phyloP scores from a whole-genome alignment of 2,113 vertebrate genomes.

The Ammodytes marinus region DNA sequence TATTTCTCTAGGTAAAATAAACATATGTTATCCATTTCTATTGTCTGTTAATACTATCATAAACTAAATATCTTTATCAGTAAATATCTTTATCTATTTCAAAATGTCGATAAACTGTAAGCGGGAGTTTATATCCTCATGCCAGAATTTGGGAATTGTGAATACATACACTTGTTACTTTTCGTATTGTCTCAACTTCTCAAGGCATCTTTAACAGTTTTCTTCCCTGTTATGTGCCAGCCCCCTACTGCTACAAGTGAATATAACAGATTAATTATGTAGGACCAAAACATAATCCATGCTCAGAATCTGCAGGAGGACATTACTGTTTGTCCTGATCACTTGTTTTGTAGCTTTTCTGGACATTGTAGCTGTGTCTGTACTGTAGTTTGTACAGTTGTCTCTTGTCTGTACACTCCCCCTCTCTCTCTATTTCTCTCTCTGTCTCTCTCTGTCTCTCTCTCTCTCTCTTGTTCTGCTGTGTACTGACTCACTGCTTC shows the following conservation, averaged over 20 bases:
- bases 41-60: neutral
- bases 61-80: neutral
- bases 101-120: neutral
- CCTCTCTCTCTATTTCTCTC: conserved; percentile 25
- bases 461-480: conserved; percentile 70
- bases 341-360: conserved; percentile 26
- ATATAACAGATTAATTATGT: neutral
- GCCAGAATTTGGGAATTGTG: neutral
- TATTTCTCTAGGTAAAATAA: no score
- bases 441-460: no score
- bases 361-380: conserved; percentile 53
- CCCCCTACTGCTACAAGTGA: neutral
- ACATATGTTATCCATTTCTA: neutral
- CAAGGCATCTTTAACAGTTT: neutral
- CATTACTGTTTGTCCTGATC: neutral
- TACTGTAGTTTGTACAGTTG: conserved; percentile 65
- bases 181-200: neutral
- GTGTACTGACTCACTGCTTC: conserved; percentile 84
- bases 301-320: neutral
- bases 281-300: neutral
- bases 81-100: neutral
- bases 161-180: neutral
- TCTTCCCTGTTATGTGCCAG: neutral
- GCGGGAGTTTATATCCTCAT: neutral
- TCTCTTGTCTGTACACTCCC: conserved; percentile 44